Evolutionary conservation across 2,888 invertebrate species (phyloP).

Genomic region (Aplocera efformata): DNA sequence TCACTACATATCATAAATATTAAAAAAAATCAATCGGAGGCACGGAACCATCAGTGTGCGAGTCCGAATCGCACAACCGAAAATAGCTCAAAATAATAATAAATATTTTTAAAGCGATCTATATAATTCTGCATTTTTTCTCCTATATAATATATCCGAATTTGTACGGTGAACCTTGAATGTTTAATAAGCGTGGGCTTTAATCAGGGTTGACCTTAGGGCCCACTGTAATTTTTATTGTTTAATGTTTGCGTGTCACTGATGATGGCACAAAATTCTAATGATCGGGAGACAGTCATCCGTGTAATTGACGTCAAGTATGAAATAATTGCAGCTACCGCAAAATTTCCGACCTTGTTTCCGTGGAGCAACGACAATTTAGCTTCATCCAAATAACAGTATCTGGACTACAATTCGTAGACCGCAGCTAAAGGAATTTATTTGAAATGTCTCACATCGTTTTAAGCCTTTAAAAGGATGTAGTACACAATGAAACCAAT

Average conservation of each 20-base stretch:
- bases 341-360: slow-evolving; percentile 31
- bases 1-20: too few species aligned
- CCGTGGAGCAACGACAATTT: slow-evolving; percentile 12
- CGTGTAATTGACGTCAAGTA: slow-evolving; percentile 40
- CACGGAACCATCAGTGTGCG: too few species aligned
- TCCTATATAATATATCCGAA: background rate
- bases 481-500: slow-evolving; percentile 49
- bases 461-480: slow-evolving; percentile 27
- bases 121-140: too few species aligned
- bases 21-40: too few species aligned
- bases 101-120: too few species aligned
- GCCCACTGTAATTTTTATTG: slow-evolving; percentile 49
- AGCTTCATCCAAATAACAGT: slow-evolving; percentile 15
- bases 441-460: slow-evolving; percentile 18
- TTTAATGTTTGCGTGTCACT: slow-evolving; percentile 39
- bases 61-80: too few species aligned
- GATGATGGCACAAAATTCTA: slow-evolving; percentile 41
- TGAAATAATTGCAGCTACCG: slow-evolving; percentile 38
- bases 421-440: slow-evolving; percentile 7
- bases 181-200: slow-evolving; percentile 55
- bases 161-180: slow-evolving; percentile 42
- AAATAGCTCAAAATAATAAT: too few species aligned
- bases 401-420: slow-evolving; percentile 5
- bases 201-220: slow-evolving; percentile 41
- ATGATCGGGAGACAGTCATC: slow-evolving; percentile 33